Conservation (phyloP, 1,140 invertebrate species). For the Drosophila kepulauana region DNA sequence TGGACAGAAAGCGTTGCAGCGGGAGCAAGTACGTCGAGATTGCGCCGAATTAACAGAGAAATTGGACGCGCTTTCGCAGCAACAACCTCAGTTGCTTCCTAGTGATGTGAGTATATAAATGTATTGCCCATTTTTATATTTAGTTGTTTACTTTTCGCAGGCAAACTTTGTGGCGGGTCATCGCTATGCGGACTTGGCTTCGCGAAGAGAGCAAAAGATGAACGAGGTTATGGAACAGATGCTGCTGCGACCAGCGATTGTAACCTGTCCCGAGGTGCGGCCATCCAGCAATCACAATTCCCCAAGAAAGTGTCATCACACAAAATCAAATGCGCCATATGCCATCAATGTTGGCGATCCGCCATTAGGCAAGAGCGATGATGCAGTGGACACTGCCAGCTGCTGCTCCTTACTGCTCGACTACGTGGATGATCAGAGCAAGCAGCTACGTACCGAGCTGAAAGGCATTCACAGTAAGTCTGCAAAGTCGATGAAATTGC, state of each 20-base stretch:
- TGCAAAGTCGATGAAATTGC: constrained; percentile 56
- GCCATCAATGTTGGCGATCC: constrained; percentile 63
- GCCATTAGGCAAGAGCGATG: constrained; percentile 11
- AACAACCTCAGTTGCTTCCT: constrained; percentile 64
- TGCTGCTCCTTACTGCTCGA: constrained; percentile 70
- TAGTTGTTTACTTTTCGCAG: constrained; percentile 9
- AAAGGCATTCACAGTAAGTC: constrained; percentile 50
- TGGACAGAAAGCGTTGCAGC: constrained; percentile 73
- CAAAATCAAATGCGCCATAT: not conserved
- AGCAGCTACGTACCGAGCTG: constrained; percentile 68
- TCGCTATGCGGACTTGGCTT: constrained; percentile 53
- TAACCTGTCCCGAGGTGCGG: constrained; percentile 73
- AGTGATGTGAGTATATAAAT: constrained; percentile 60
- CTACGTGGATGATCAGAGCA: constrained; percentile 78
- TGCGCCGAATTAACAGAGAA: constrained; percentile 73
- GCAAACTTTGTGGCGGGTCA: constrained; percentile 60
- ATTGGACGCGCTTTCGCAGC: constrained; percentile 66
- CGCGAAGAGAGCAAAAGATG: constrained; percentile 70
- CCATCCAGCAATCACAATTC: not conserved
- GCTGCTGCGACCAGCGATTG: constrained; percentile 69
- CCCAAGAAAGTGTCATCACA: not conserved
- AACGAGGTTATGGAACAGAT: constrained; percentile 73
- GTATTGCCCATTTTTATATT: not conserved
- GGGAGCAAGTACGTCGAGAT: constrained; percentile 77
- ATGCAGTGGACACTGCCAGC: constrained; percentile 52